Evolutionary conservation across 2,888 invertebrate species (phyloP), one percentile per base, ranked within the genome.

Genomic region (Globia sparganii): DNA sequence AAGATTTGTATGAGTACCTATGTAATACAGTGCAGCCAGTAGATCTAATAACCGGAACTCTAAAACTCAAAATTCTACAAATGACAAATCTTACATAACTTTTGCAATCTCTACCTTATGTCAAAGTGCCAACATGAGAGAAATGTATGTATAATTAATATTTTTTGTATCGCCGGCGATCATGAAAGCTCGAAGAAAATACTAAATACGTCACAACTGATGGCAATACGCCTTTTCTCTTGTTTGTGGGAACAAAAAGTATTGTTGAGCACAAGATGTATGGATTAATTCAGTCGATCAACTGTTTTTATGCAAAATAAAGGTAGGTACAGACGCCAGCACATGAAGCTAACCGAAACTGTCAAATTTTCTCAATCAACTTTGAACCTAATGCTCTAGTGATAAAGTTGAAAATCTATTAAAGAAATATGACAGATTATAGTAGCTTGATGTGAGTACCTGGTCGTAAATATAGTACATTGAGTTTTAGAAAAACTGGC

Each of bases 101-200:
- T n/a, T 56, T 71, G 86, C 18, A 86, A 84, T 84, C 61, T 86
- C 65, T 71, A 62, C 9, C 28, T 77, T 68, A 31, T n/a, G 34
- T 82, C 86, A 56, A 46, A 18, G 62, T 80, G 65, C 25, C 9
- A n/a, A 79, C 77, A 78, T 78, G 75, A 68, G 49, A 68, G 66
- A 85, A 78, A 85, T 76, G 71, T 79, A 79, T 81, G 81, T 77
- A 77, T 79, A 86, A 85, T 85, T 85, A 86, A 85, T 83, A 81
- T 78, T 84, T 86, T 86, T 86, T 86, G 79, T 71, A 31, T 78
- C 59, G 59, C n/a, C 86, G 86, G 86, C 76, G 67, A 78, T 77
- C 86, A 84, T 78, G 74, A 81, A 86, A 86, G 86, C 72, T 67
- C 28, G 67, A 75, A 68, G 77, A 82, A 82, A 86, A 84, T 77